Base-by-base conservation (phyloP, 1,140 invertebrate species). In the Trissolcus basalis region DNA sequence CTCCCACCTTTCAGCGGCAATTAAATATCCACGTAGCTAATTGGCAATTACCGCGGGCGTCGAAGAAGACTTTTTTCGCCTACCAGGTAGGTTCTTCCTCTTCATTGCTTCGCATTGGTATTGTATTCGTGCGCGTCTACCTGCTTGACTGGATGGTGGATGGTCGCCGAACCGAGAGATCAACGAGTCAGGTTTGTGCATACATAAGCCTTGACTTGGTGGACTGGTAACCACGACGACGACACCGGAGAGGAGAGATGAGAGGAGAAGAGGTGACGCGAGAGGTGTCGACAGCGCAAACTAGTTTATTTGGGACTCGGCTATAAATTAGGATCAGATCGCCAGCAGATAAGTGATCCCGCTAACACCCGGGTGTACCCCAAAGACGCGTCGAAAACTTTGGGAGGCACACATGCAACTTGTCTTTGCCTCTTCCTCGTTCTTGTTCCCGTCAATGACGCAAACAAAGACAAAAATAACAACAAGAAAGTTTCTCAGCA, bases 271-370 rank as follows among this genome's bases (percentile, higher is more conserved):
- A 77, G 63, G 55, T 58, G 69, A 80, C 71, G 77, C 73, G 58
- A 78, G 80, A 87, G 84, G 86, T 88, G 87, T 87, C 86, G 86
- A 88, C 86, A 88, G 86, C 86, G 85, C 83, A 88, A 88, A 89
- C 87, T 89, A 88, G 87, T 89, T 89, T 89, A 89, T 89, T 89
- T 87, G 84, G 86, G 86, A 86, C 86, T 83, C 79, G 85, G 83
- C 86, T 87, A 87, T 89, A 89, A 89, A 89, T 89, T 89, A 89
- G 86, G 86, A 87, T 88, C 86, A 87, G 87, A 89, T 89, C 85
- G 82, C 87, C 84, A 83, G 79, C 78, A 85, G 87, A 89, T 89
- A 89, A 89, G 86, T 79, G 84, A 84, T 84, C 83, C 84, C 81
- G 84, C 85, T 87, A 88, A 89, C 87, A 89, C 87, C 86, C 87